Evolutionary conservation across 2,797 vertebrate genomes (phyloP), one percentile per base, ranked within the genome.

Genomic region (Dermochelys coriacea): DNA sequence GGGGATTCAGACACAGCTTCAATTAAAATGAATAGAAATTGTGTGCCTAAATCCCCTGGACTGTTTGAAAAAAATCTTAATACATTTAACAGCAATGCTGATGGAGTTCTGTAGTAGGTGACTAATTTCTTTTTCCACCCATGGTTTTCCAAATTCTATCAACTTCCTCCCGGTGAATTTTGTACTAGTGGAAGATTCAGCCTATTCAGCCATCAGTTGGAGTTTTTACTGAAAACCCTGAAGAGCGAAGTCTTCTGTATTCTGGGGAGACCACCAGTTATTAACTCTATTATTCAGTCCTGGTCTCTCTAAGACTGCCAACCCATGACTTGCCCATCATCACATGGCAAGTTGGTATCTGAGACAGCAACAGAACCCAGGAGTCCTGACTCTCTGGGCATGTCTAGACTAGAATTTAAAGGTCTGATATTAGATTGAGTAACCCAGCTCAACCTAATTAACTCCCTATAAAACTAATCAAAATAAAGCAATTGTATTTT

Each of bases 1-100:
- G 25, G 45, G 1, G 47, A 23, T 11, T 49, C 25, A 85, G 0
- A 0, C 47, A 25, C 7, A 3, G 2, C 10, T 12, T 88, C 88
- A 84, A 54, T 89, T 1, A n/a, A 37, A 37, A 51, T 80, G 18
- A 80, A 18, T 1, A 8, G 64, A 64, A 50, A 52, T 79, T 2
- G 52, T 2, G 50, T n/a, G 1, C 19, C 68, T 37, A 71, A 71
- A 23, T 25, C 68, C n/a, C 21, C 37, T 41, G 19, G 68, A 41
- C 68, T 61, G 31, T 27, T 34, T 61, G 29, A 61, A 61, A 61
- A 61, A 61, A 31, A 37, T 71, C n/a, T 23, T 23, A 71, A 41
- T 21, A 23, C 23, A 71, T 71, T 11, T 37, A 41, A 41, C 19
- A 37, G 37, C 68, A 71, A 41, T 71, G 10, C 10, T 12, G n/a